Evolutionary conservation across 2,888 invertebrate genomes (phyloP).

Genomic region (Eilema griseolum): DNA sequence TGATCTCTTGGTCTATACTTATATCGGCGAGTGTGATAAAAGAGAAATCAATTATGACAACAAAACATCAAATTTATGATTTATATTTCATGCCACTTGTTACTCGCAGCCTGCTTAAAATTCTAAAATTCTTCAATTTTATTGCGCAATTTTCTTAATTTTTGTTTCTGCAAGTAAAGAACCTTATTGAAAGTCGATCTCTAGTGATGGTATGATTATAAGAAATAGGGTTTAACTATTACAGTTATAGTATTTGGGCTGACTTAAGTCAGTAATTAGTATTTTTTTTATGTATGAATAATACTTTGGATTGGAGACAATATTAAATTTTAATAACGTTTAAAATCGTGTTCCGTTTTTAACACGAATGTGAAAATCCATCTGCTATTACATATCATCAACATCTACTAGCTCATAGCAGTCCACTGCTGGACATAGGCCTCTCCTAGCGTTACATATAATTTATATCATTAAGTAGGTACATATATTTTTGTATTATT

Average conservation of each 20-base stretch:
- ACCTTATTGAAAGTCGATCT: neutral
- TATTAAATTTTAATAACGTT: neutral
- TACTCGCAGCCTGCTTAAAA: neutral
- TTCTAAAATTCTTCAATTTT: neutral
- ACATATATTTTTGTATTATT: neutral
- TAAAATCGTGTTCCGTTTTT: neutral
- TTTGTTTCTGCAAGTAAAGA: neutral
- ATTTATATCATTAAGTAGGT: neutral
- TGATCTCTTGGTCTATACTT: neutral
- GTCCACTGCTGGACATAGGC: too few relatives aligned
- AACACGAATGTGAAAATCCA: neutral
- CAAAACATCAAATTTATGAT: too few relatives aligned
- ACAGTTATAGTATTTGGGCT: too few relatives aligned
- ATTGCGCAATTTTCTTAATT: neutral
- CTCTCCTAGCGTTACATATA: too few relatives aligned
- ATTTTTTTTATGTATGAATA: too few relatives aligned
- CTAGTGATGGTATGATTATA: neutral
- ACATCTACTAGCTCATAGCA: too few relatives aligned
- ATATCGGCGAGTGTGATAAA: neutral
- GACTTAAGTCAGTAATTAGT: too few relatives aligned
- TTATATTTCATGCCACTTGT: neutral
- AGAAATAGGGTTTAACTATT: too few relatives aligned
- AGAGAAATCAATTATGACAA: too few relatives aligned
- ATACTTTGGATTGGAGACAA: neutral
- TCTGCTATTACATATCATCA: too few relatives aligned